phyloP scores from a whole-genome alignment of 2,888 invertebrate genomes.

The Ophonus ardosiacus region DNA sequence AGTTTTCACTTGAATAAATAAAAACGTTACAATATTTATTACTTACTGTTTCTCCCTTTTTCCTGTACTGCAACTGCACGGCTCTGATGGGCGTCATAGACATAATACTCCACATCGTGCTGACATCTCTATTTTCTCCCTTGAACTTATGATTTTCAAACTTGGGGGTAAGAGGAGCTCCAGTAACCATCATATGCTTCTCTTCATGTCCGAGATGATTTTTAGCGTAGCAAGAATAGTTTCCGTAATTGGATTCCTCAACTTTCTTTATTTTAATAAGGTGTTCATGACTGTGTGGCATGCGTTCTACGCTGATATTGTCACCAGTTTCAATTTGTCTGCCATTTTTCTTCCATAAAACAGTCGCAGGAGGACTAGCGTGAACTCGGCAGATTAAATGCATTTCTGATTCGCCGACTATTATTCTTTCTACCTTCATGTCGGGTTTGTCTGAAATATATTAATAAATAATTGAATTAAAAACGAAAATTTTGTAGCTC shows the following conservation, averaged over 20 bases:
- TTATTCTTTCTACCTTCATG: constrained; percentile 74
- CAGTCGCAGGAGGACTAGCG: constrained; percentile 73
- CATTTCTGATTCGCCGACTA: constrained; percentile 73
- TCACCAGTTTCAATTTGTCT: constrained; percentile 26
- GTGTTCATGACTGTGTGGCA: constrained; percentile 68
- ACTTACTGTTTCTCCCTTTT: constrained; percentile 73
- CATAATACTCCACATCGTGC: constrained; percentile 71
- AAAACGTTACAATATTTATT: constrained; percentile 32
- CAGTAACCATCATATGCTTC: constrained; percentile 72
- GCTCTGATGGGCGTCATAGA: constrained; percentile 75
- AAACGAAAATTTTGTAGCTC: background rate
- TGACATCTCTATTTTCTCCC: constrained; percentile 53
- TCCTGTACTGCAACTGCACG: constrained; percentile 76
- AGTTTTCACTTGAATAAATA: background rate
- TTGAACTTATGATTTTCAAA: constrained; percentile 65
- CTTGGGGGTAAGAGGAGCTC: constrained; percentile 67
- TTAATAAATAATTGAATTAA: background rate
- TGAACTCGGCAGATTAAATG: constrained; percentile 75
- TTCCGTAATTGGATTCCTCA: constrained; percentile 73
- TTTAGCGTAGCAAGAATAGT: constrained; percentile 75
- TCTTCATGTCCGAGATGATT: constrained; percentile 72
- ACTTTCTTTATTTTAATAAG: constrained; percentile 72
- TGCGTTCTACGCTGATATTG: constrained; percentile 68
- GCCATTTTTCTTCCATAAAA: constrained; percentile 73
- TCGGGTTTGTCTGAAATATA: constrained; percentile 74